Conservation (phyloP, 2,797 vertebrate genomes). For the Anolis apletophallus region DNA sequence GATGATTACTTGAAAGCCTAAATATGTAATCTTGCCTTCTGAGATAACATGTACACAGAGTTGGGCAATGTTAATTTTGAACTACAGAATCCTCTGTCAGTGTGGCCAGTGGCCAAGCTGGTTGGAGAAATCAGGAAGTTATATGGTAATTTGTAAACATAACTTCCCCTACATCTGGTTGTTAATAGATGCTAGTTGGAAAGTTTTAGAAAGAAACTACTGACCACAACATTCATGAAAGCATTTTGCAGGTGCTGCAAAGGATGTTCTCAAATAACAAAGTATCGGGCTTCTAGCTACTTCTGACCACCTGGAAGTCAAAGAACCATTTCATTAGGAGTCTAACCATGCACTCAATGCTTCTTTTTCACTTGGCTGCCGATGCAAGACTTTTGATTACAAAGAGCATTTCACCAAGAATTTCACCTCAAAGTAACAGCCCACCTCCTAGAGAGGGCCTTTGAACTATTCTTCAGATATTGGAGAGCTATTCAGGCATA, state of each 20-base stretch:
- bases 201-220: not conserved
- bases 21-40: no score
- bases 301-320: slow-evolving; percentile 2
- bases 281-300: not conserved
- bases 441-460: not conserved
- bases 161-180: no score
- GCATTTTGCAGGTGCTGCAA: not conserved
- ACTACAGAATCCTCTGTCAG: no score
- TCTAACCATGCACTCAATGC: not conserved
- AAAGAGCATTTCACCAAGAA: slow-evolving; percentile 8
- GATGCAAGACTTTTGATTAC: slow-evolving; percentile 13
- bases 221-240: not conserved
- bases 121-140: no score
- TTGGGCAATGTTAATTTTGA: no score
- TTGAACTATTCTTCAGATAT: not conserved
- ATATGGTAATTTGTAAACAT: no score
- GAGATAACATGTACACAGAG: no score
- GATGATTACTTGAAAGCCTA: not conserved
- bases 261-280: not conserved
- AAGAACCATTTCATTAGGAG: not conserved
- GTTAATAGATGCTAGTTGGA: not conserved
- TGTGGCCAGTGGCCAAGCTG: no score
- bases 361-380: slow-evolving; percentile 21
- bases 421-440: slow-evolving; percentile 8
- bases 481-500: no score